Conservation (phyloP, 2,113 vertebrate species). For the Phylloscopus trochiloides region DNA sequence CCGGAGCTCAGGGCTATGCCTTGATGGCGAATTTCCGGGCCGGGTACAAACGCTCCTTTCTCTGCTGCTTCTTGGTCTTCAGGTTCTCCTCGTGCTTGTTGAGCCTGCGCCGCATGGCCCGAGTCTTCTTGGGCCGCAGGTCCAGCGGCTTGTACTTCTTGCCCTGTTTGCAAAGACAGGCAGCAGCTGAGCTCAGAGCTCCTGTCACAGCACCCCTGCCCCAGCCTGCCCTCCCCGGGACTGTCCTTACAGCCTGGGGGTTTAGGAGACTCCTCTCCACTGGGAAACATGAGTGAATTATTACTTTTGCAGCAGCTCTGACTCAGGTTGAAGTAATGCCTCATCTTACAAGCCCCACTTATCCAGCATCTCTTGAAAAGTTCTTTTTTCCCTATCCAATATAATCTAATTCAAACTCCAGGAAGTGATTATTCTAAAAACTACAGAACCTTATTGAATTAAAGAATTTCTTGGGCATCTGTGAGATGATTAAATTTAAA, state of each 20-base stretch:
- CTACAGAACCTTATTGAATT: fast-evolving
- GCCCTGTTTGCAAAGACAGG: conserved; percentile 74
- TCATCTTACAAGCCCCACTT: background rate
- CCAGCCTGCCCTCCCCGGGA: fast-evolving
- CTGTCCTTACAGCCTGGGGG: fast-evolving
- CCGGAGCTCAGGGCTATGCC: conserved; percentile 67
- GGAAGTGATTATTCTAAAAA: background rate
- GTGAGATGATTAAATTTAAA: fast-evolving
- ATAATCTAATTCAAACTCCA: background rate
- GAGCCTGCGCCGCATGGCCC: conserved; percentile 89
- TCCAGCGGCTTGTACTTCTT: conserved; percentile 98
- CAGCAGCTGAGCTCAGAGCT: background rate
- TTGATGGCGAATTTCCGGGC: conserved; percentile 93
- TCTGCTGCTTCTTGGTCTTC: conserved; percentile 94
- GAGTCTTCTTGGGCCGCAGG: conserved; percentile 96
- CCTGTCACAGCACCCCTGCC: fast-evolving
- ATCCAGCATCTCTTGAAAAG: background rate
- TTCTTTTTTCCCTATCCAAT: fast-evolving
- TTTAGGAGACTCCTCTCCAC: background rate
- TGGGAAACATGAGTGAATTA: fast-evolving
- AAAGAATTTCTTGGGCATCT: background rate
- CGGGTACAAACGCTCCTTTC: conserved; percentile 89
- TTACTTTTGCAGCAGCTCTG: background rate
- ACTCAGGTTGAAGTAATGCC: background rate
- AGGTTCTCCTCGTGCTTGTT: conserved; percentile 91